A percentile compares a stretch with the other conserved stretches of the same genome.
Evolutionary conservation across 35 echinoderm and acorn worm genomes (phyloP).

Genomic region (Chiridota heheva): DNA sequence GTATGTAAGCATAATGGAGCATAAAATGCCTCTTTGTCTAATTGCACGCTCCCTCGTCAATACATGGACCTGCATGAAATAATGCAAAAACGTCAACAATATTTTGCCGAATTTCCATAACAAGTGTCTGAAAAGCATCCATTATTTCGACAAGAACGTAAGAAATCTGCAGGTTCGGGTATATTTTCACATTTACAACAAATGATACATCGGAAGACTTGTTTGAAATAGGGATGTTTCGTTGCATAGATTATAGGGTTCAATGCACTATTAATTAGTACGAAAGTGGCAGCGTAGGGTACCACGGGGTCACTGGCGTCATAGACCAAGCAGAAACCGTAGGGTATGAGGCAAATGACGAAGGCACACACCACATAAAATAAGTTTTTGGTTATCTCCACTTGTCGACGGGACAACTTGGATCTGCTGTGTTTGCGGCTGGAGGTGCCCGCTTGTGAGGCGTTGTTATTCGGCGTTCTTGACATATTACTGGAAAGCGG

Average conservation of each 20-base stretch:
- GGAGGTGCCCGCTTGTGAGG: too few species aligned
- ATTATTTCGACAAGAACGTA: too few species aligned
- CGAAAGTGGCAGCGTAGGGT: slow-evolving; percentile 64
- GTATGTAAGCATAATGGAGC: too few species aligned
- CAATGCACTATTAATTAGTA: slow-evolving; percentile 67
- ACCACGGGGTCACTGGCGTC: slow-evolving; percentile 71
- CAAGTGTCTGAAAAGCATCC: too few species aligned
- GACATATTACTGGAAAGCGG: too few species aligned
- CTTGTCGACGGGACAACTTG: slow-evolving; percentile 46
- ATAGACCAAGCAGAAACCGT: slow-evolving; percentile 62
- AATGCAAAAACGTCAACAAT: too few species aligned
- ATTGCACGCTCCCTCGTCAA: too few species aligned
- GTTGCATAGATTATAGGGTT: slow-evolving; percentile 81
- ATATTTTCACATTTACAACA: slow-evolving; percentile 29
- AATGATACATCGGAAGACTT: slow-evolving; percentile 57
- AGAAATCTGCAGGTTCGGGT: slow-evolving; percentile 48
- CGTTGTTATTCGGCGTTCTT: too few species aligned
- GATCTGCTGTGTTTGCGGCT: too few species aligned
- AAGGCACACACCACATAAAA: slow-evolving; percentile 78
- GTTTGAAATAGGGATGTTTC: slow-evolving; percentile 80
- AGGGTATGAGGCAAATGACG: slow-evolving; percentile 67
- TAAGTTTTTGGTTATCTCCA: slow-evolving; percentile 82
- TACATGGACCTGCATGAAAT: too few species aligned
- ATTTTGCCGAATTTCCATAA: too few species aligned
- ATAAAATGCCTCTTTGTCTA: too few species aligned